Percentiles rank a stretch among this genome's conserved stretches.
Conservation (phyloP, 2,113 vertebrate species). For the Otolemur garnettii region DNA sequence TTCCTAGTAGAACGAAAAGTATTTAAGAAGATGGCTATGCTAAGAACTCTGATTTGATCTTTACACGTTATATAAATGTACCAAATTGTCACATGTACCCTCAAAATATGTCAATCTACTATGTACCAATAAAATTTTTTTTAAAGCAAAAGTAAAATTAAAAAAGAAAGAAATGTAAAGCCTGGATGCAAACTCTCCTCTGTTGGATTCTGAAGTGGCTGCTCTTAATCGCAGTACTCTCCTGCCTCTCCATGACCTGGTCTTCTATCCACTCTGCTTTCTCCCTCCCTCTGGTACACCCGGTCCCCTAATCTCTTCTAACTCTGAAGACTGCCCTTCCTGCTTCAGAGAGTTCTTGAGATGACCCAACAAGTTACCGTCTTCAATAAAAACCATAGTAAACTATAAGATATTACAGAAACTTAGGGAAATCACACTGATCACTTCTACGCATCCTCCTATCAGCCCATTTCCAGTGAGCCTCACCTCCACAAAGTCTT, state of each 20-base stretch:
- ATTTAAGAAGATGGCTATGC: background rate
- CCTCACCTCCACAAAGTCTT: background rate
- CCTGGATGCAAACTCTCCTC: background rate
- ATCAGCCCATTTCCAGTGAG: background rate
- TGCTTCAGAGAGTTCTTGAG: background rate
- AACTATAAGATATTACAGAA: background rate
- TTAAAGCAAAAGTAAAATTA: background rate
- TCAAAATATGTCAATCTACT: background rate
- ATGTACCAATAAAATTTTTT: background rate
- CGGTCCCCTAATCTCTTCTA: background rate
- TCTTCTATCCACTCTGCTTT: background rate
- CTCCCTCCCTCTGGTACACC: too few relatives aligned
- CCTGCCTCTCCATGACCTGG: background rate
- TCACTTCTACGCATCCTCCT: background rate
- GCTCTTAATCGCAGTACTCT: too few relatives aligned
- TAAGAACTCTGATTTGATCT: background rate
- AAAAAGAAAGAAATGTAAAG: background rate
- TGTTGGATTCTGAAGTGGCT: background rate
- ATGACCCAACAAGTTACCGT: background rate
- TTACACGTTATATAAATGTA: background rate
- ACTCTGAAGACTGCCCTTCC: background rate
- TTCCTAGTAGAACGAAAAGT: background rate
- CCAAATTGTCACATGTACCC: background rate
- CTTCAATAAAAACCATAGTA: background rate
- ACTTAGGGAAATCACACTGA: background rate